Evolutionary conservation across 1,140 invertebrate species (phyloP), one percentile per base, ranked within the genome.

Genomic region (Linepithema humile): DNA sequence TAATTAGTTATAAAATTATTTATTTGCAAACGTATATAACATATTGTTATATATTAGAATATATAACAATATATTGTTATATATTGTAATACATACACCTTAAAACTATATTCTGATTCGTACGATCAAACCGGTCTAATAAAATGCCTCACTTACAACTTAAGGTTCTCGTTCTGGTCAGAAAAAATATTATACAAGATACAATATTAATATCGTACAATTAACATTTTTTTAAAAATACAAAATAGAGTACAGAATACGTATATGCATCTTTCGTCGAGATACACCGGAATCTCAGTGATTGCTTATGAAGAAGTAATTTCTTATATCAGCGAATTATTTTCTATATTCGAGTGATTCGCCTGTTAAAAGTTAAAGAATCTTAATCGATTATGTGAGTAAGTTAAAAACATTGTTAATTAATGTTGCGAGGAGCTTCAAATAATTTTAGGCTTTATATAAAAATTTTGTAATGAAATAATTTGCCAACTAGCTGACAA

Each of bases 1-100:
- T n/a, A n/a, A n/a, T n/a, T n/a, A n/a, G 20, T 75, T 75, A 50
- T 15, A 62, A 75, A 75, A 75, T 75, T 20, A 50, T 75, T 75
- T 62, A 38, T 75, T 75, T 48, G 4, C 6, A 43, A 32, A 48
- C 62, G 10, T n/a, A n/a, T n/a, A n/a, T n/a, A n/a, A n/a, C n/a
- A n/a, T n/a, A n/a, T n/a, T n/a, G n/a, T n/a, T 20, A 26, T 20
- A 17, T 43, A 15, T 20, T 0, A 9, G 12, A 35, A 62, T 60
- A 62, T 5, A 26, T 62, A n/a, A 48, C n/a, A n/a, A n/a, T n/a
- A n/a, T n/a, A n/a, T n/a, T n/a, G n/a, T 48, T n/a, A 62, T 26
- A 5, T 62, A 60, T 62, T 35, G 15, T 9, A 0, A 20, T 15
- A 43, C 10, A 20, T 26, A 20, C 10, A 9, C 6, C 23, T 55